Base-by-base conservation (phyloP, 2,888 invertebrate genomes). In the Dryobota labecula region DNA sequence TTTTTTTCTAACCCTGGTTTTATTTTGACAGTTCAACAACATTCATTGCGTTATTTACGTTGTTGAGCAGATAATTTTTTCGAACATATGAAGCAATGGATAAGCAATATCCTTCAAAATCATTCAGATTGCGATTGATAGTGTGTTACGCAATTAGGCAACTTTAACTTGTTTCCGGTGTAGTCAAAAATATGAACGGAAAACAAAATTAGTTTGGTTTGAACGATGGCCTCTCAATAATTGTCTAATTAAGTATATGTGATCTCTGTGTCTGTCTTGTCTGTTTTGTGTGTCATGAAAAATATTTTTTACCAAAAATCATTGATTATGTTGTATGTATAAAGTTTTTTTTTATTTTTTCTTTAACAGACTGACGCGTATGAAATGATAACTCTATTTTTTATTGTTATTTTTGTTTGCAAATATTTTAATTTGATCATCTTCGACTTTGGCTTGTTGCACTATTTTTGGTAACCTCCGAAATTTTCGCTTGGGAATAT, bases 321-420 rank as follows among this genome's bases (percentile, higher is more conserved):
- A 72, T 65, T 73, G 66, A 83, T 62, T 75, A 78, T 80, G 68
- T 83, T 84, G 62, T 84, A 77, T 82, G 80, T 77, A 76, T 75
- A 85, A 70, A 74, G 24, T 6, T 71, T 36, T 65, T 78, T n/a
- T n/a, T 8, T 36, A 8, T 66, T 64, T 84, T 66, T 62, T 72
- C 76, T 76, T 73, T 76, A 81, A 80, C 75, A 78, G 86, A 84
- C 87, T 86, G 86, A 86, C 76, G 76, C 76, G 72, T 77, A 71
- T 57, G 64, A 80, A 71, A 78, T 76, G 76, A 77, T 72, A 54
- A 77, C 64, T 80, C 43, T 73, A 83, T 80, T 78, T 75, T 84
- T 83, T 73, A 70, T 69, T 73, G 68, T 79, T 84, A 62, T 75
- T 78, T 54, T 80, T 80, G 30, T 80, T 84, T 83, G 64, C 70